Percentiles rank a stretch among this genome's conserved stretches.
Evolutionary conservation across 2,888 invertebrate genomes (phyloP).

Genomic region (Ophioninae sp.): DNA sequence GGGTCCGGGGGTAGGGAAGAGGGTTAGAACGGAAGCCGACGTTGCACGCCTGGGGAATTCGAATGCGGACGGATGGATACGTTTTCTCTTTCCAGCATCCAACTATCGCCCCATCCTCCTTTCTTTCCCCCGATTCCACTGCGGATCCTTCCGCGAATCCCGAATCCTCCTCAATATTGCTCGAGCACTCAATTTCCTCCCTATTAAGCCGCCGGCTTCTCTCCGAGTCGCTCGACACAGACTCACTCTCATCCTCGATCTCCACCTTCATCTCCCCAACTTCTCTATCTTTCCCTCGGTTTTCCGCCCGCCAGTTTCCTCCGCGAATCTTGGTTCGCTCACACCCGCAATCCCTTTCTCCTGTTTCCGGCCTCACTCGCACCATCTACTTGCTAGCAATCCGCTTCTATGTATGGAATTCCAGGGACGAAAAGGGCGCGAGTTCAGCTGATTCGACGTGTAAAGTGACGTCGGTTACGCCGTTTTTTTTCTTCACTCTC

Average conservation of each 20-base stretch:
- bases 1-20: slow-evolving; percentile 61
- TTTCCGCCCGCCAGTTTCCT: slow-evolving; percentile 62
- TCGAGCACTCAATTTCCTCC: slow-evolving; percentile 81
- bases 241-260: slow-evolving; percentile 60
- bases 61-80: slow-evolving; percentile 78
- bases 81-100: slow-evolving; percentile 57
- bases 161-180: slow-evolving; percentile 81
- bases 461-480: slow-evolving; percentile 10
- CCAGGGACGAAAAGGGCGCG: slow-evolving; percentile 10
- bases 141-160: slow-evolving; percentile 75
- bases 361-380: slow-evolving; percentile 62
- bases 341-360: slow-evolving; percentile 64
- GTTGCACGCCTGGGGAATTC: slow-evolving; percentile 78
- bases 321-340: slow-evolving; percentile 61
- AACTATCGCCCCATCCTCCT: slow-evolving; percentile 46
- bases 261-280: slow-evolving; percentile 51
- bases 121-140: slow-evolving; percentile 61
- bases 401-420: background rate
- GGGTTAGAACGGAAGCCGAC: slow-evolving; percentile 71
- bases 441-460: background rate
- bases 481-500: slow-evolving; percentile 1
- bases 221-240: slow-evolving; percentile 67
- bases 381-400: slow-evolving; percentile 33
- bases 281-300: slow-evolving; percentile 51
- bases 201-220: slow-evolving; percentile 80